phyloP scores from a whole-genome alignment of 2,797 vertebrate genomes.

The Pygocentrus nattereri region DNA sequence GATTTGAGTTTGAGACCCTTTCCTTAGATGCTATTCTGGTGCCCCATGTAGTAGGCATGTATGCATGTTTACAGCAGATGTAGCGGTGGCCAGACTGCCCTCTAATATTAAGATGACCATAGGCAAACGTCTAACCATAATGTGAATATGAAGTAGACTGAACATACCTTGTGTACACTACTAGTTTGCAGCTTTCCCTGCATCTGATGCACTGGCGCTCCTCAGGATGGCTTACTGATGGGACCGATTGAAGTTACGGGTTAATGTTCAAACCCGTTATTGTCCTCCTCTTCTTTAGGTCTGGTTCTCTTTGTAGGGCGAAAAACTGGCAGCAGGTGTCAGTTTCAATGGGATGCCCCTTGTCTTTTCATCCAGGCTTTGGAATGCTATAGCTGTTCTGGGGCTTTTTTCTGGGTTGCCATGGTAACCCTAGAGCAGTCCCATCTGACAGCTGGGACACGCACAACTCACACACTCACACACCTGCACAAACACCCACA shows the following conservation, averaged over 20 bases:
- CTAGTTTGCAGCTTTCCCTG: not conserved
- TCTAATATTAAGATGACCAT: too few relatives aligned
- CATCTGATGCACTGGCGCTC: not conserved
- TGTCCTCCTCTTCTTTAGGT: not conserved
- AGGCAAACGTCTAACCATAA: not conserved
- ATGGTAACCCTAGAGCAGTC: not conserved
- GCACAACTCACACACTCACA: slow-evolving; percentile 2
- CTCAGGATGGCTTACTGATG: not conserved
- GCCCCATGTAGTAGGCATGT: too few relatives aligned
- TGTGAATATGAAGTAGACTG: not conserved
- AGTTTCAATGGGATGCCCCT: slow-evolving; percentile 1
- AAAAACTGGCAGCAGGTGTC: not conserved
- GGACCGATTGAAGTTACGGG: not conserved
- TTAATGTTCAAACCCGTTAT: not conserved
- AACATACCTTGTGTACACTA: not conserved
- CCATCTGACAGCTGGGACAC: not conserved
- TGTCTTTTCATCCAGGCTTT: not conserved
- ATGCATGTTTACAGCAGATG: too few relatives aligned
- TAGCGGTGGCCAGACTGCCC: too few relatives aligned
- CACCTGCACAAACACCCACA: not conserved
- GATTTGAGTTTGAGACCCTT: too few relatives aligned
- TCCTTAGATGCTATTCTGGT: too few relatives aligned
- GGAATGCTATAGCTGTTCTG: not conserved
- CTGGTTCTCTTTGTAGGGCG: not conserved
- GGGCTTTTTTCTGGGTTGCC: not conserved